Conservation (phyloP, 2,113 vertebrate species). For the Enhydra lutris region DNA sequence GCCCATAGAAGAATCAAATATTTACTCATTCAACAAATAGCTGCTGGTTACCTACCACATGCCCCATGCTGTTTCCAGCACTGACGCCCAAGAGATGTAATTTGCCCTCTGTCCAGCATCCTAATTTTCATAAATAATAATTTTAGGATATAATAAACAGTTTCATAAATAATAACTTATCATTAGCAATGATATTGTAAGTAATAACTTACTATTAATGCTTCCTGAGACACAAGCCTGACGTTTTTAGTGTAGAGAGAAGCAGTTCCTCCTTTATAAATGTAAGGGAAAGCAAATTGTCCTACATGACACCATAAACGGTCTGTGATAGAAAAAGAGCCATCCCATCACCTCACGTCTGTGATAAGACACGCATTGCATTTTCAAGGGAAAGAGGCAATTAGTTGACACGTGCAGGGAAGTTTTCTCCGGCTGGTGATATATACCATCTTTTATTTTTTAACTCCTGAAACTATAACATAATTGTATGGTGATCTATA, state of each 20-base stretch:
- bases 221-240: neutral
- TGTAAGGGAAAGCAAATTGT: neutral
- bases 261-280: neutral
- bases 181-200: neutral
- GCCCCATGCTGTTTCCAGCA: neutral
- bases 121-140: neutral
- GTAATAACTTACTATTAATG: neutral
- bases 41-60: neutral
- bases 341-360: neutral
- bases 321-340: neutral
- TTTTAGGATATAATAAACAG: neutral
- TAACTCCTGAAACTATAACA: neutral
- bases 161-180: neutral
- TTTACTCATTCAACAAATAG: neutral
- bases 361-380: neutral
- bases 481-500: neutral
- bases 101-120: neutral
- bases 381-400: neutral
- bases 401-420: neutral
- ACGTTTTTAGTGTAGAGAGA: neutral
- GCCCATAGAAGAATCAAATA: neutral
- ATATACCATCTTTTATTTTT: neutral
- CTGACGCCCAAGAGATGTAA: neutral
- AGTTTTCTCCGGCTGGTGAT: slow-evolving; percentile 7
- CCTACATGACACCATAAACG: neutral